Conservation (phyloP, 2,888 invertebrate species). For the Drosophila robusta region DNA sequence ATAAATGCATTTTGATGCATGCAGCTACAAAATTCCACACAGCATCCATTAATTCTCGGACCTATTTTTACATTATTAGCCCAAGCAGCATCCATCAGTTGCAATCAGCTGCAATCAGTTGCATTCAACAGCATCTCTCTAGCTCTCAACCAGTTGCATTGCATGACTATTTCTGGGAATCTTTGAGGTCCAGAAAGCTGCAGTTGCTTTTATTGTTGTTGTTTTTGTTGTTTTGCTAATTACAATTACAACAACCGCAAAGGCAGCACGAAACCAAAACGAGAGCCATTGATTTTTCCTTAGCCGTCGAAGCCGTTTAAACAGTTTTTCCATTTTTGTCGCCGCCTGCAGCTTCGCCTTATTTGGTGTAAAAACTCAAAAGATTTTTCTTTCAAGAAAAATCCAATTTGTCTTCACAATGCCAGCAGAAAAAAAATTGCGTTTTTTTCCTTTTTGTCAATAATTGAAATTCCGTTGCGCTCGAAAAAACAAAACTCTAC, state of each 20-base stretch:
- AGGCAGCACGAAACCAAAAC: slow-evolving; percentile 29
- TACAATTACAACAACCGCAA: slow-evolving; percentile 38
- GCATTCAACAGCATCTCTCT: slow-evolving; percentile 20
- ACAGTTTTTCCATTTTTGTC: slow-evolving; percentile 42
- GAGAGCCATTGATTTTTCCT: slow-evolving; percentile 61
- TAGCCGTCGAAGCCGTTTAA: slow-evolving; percentile 39
- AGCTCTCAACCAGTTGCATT: slow-evolving; percentile 41
- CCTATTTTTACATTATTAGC: slow-evolving; percentile 43
- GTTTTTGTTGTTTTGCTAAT: slow-evolving; percentile 52
- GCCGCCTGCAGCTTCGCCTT: slow-evolving; percentile 34
- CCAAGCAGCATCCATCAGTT: not conserved
- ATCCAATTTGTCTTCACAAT: slow-evolving; percentile 40
- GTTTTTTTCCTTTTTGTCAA: slow-evolving; percentile 2
- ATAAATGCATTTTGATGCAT: slow-evolving; percentile 39
- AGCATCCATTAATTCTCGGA: slow-evolving; percentile 44
- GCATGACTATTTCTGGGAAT: slow-evolving; percentile 66
- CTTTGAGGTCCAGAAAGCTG: slow-evolving; percentile 26
- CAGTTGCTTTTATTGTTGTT: slow-evolving; percentile 11
- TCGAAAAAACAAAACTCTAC: not conserved
- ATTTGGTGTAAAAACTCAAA: slow-evolving; percentile 23
- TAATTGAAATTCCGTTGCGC: slow-evolving; percentile 26
- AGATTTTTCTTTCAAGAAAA: slow-evolving; percentile 45
- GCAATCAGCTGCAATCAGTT: not conserved
- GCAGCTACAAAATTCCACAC: slow-evolving; percentile 32
- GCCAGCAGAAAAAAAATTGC: not conserved